Evolutionary conservation across 2,888 invertebrate species (phyloP).

Genomic region (Diplolepis rosae): DNA sequence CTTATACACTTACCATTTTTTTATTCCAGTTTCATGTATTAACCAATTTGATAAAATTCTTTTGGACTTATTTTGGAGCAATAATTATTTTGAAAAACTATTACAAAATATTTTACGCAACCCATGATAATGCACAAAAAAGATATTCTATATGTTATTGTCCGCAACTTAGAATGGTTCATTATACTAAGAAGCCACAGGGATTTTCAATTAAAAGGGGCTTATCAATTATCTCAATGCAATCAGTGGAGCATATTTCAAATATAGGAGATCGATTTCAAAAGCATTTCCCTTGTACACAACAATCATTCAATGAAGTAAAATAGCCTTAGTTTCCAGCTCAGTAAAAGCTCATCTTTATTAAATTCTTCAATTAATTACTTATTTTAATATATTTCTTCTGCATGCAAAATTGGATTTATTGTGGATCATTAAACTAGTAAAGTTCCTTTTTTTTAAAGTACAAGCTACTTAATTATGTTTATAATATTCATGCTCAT

Average conservation of each 20-base stretch:
- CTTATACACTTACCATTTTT: no score
- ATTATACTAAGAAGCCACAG: slow-evolving; percentile 46
- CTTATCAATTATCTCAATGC: slow-evolving; percentile 58
- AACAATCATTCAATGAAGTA: background rate
- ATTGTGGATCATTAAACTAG: no score
- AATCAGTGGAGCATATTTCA: slow-evolving; percentile 49
- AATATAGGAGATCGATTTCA: slow-evolving; percentile 40
- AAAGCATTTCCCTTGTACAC: slow-evolving; percentile 7
- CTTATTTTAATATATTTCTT: no score
- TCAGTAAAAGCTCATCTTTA: background rate
- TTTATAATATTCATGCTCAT: background rate
- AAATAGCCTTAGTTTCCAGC: background rate
- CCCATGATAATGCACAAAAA: background rate
- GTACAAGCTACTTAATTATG: background rate
- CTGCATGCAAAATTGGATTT: no score
- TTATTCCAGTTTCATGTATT: no score
- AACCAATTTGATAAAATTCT: no score
- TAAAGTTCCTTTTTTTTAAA: background rate
- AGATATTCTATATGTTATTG: background rate
- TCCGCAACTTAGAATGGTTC: background rate
- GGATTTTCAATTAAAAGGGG: slow-evolving; percentile 65
- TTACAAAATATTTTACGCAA: background rate
- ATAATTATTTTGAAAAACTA: no score
- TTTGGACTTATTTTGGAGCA: no score
- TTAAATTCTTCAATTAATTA: background rate